Base-by-base conservation (phyloP, 2,888 invertebrate species). In the Drosophila fungiperda region DNA sequence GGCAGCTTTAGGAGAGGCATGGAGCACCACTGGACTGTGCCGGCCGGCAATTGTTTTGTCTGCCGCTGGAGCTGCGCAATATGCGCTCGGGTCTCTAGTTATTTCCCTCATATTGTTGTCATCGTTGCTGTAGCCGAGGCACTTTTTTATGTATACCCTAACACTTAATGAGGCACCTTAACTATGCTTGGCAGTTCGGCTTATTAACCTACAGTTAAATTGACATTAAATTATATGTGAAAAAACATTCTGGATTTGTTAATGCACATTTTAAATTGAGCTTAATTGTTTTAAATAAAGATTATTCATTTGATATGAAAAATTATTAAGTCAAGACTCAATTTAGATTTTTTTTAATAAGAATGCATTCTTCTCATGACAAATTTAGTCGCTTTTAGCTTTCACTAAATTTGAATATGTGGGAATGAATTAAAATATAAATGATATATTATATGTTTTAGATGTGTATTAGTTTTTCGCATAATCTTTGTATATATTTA, bases 21-120 rank as follows among this genome's bases (percentile, higher is more conserved):
- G 67, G 9, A n/a, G 33, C 59, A 48, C 35, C 73, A 62, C 11
- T 73, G 49, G 53, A 69, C 59, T 49, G 52, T 63, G 89, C 89
- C 89, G 89, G 84, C 84, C 89, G 87, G 84, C 89, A 79, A 89
- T 89, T 89, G 89, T 89, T 83, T 75, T 78, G 72, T 77, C 72
- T 52, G 71, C 49, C 75, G 38, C 64, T 69, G 49, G 52, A 54
- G 54, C 61, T 65, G 67, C 77, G 69, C 79, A 80, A 77, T 87
- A 87, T 85, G 78, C 73, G 82, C 72, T 68, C 60, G 52, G 60
- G 53, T 48, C 76, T 79, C 73, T 66, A 63, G 74, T 69, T 63
- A 57, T 63, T 63, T 55, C 67, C 7, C 32, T 57, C 64, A 57
- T 61, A 70, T 79, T 83, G 75, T 83, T 79, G 87, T 82, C 74